These are phyloP conservation scores for Conus canariensis DNA, from an alignment of 2,888 invertebrate genomes.

Conservation along the genomic window DNA sequence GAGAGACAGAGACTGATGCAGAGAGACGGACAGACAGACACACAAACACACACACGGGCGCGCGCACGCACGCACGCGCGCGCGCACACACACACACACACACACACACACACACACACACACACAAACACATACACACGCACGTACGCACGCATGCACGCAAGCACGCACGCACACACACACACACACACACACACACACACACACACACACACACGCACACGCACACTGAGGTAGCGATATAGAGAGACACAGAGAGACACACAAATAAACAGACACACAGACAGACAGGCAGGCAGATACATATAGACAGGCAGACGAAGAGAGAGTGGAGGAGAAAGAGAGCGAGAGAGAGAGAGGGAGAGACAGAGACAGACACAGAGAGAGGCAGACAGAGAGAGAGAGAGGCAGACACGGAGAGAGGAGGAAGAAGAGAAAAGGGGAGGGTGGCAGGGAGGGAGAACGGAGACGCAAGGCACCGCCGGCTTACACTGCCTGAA, in stretches of 20 bases:
- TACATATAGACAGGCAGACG: no score
- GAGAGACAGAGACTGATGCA: background rate
- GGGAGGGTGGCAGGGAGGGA: no score
- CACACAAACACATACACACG: conserved; percentile 24
- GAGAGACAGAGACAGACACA: background rate
- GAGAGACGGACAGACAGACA: background rate
- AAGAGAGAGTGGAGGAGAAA: background rate
- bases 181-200: background rate
- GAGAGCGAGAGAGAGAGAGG: background rate
- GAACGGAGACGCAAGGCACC: no score
- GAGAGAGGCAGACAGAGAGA: background rate
- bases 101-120: conserved; percentile 16
- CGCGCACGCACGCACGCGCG: conserved; percentile 7
- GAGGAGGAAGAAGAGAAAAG: background rate
- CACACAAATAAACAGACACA: background rate
- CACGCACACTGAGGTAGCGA: background rate
- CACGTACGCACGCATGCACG: conserved; percentile 1
- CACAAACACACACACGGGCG: background rate
- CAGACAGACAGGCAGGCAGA: no score
- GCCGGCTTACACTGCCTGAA: no score
- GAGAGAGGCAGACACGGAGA: background rate
- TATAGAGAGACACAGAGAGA: background rate
- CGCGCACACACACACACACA: conserved; percentile 23
- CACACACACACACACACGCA: background rate
- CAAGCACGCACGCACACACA: background rate